phyloP scores from a whole-genome alignment of 2,113 vertebrate species.

The Microcebus lehilahytsara region DNA sequence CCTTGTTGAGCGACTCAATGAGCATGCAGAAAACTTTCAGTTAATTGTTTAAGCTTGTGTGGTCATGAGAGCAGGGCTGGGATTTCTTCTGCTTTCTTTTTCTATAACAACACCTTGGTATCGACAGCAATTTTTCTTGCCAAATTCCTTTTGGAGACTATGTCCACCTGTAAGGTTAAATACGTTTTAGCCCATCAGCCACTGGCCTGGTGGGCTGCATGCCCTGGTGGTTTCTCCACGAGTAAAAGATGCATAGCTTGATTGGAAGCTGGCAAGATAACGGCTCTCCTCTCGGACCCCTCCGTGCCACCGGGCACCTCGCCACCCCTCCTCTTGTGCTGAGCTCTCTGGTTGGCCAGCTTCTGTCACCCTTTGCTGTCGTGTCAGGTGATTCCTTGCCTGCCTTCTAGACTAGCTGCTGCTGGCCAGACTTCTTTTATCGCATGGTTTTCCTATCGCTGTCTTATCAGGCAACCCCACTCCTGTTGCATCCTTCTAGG shows the following conservation, averaged over 20 bases:
- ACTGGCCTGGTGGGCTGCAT: slow-evolving; percentile 1
- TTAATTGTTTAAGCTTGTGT: not conserved
- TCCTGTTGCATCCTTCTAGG: slow-evolving; percentile 34
- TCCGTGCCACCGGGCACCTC: not conserved
- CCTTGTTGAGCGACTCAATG: not conserved
- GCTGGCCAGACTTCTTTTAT: slow-evolving; percentile 52
- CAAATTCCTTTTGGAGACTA: slow-evolving; percentile 7
- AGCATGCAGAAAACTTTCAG: not conserved
- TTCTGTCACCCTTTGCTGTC: not conserved
- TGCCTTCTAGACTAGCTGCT: slow-evolving; percentile 4
- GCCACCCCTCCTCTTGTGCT: not conserved
- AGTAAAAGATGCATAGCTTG: not conserved
- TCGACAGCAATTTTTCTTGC: not conserved
- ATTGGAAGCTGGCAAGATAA: not conserved
- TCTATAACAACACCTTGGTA: not conserved
- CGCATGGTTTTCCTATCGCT: slow-evolving; percentile 26
- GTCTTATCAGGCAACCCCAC: slow-evolving; percentile 56
- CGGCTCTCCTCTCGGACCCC: not conserved
- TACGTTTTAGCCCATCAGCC: not conserved
- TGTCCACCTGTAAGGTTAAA: not conserved
- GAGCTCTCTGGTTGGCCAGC: not conserved
- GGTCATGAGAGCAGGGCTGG: not conserved
- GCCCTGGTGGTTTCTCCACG: not conserved
- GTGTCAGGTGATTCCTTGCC: not conserved
- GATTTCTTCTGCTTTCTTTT: not conserved